A percentile compares a stretch with the other conserved stretches of the same genome.
These are phyloP conservation scores for Hypotaenidia okinawae DNA, from an alignment of 2,797 vertebrate genomes.

Conservation along the genomic window DNA sequence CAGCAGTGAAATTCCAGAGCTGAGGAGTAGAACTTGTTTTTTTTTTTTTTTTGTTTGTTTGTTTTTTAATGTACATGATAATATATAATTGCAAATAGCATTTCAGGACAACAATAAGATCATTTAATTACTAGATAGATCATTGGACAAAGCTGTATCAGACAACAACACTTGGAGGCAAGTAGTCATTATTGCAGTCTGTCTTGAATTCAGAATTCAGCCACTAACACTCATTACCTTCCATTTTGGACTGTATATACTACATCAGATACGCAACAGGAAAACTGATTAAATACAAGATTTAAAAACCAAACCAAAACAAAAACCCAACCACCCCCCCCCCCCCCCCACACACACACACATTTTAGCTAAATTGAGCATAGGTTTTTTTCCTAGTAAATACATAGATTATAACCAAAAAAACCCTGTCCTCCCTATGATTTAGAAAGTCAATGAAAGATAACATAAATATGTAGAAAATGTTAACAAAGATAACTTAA, in stretches of 20 bases:
- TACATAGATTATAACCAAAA: neutral
- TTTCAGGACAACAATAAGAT: neutral
- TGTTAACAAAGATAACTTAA: neutral
- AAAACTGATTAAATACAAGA: neutral
- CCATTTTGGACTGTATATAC: neutral
- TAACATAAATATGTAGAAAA: neutral
- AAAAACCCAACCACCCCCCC: too few species aligned
- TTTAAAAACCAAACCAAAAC: neutral
- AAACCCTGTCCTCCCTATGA: neutral
- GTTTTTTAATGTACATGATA: rapidly evolving
- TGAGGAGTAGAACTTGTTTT: neutral
- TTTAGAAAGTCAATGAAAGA: neutral
- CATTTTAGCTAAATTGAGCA: neutral
- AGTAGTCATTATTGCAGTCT: neutral
- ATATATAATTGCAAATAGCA: neutral
- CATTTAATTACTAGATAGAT: neutral
- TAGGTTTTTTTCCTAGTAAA: neutral
- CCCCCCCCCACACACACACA: neutral
- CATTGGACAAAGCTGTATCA: neutral
- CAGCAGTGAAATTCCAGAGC: neutral
- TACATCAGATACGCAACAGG: neutral
- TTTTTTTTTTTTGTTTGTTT: too few species aligned
- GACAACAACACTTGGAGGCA: neutral
- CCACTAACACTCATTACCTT: neutral
- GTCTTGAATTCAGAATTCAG: neutral